phyloP scores from a whole-genome alignment of 2,888 invertebrate genomes.

The Trilocha varians region DNA sequence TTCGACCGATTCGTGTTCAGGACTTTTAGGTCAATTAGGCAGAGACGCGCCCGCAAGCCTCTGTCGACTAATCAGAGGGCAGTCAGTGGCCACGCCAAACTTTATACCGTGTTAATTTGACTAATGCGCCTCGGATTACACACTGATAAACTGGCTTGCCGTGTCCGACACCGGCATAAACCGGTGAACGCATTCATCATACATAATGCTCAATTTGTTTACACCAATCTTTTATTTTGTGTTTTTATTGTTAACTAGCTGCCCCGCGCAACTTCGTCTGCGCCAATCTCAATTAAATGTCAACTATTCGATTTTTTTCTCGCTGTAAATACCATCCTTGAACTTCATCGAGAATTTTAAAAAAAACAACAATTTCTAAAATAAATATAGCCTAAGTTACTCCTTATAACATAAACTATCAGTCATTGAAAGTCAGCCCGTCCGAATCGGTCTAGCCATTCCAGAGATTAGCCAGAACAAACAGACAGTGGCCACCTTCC shows the following conservation, averaged over 20 bases:
- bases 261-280: too few species aligned
- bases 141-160: slow-evolving; percentile 49
- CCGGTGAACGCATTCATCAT: slow-evolving; percentile 35
- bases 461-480: too few species aligned
- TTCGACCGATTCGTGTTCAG: slow-evolving; percentile 69
- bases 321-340: too few species aligned
- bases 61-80: slow-evolving; percentile 60
- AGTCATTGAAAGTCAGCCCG: too few species aligned
- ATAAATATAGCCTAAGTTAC: too few species aligned
- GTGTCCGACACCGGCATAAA: slow-evolving; percentile 33
- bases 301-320: too few species aligned
- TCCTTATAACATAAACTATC: too few species aligned
- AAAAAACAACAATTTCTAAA: too few species aligned
- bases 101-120: slow-evolving; percentile 73
- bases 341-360: too few species aligned
- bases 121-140: slow-evolving; percentile 64
- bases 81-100: slow-evolving; percentile 57
- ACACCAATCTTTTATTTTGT: not conserved
- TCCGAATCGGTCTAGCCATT: too few species aligned
- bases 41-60: slow-evolving; percentile 57
- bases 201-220: slow-evolving; percentile 39
- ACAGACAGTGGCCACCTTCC: too few species aligned
- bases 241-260: not conserved
- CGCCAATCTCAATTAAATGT: too few species aligned
- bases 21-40: slow-evolving; percentile 74